Evolutionary conservation across 2,797 vertebrate genomes (phyloP).

Genomic region (Sebastes itinus): DNA sequence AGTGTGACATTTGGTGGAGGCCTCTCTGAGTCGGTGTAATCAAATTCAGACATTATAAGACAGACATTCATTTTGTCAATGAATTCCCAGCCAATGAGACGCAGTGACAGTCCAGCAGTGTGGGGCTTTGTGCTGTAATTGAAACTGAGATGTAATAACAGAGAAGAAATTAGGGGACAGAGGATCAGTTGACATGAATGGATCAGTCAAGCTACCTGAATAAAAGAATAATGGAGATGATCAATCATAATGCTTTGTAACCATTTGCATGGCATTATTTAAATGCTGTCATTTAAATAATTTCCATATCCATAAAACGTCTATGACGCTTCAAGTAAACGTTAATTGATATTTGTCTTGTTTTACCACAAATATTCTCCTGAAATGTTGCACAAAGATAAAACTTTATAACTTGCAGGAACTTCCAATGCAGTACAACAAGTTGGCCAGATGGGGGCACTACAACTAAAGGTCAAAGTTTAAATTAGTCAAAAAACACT

Average conservation of each 20-base stretch:
- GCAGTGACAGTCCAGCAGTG: conserved; percentile 47
- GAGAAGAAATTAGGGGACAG: conserved; percentile 33
- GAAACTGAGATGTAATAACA: conserved; percentile 52
- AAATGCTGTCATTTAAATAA: background rate
- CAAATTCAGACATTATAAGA: conserved; percentile 64
- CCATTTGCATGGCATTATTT: conserved; percentile 9
- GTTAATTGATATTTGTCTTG: background rate
- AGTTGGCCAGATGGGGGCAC: conserved; percentile 60
- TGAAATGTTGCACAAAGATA: background rate
- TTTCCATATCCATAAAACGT: background rate
- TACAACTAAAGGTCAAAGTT: conserved; percentile 56
- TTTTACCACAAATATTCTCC: background rate
- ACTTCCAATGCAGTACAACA: conserved; percentile 38
- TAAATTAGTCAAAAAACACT: conserved; percentile 4
- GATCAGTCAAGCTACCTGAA: conserved; percentile 45
- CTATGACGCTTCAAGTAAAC: background rate
- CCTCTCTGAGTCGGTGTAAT: conserved; percentile 59
- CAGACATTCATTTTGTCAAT: conserved; percentile 57
- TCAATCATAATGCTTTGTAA: conserved; percentile 3
- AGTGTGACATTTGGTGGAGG: conserved; percentile 59
- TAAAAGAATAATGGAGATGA: conserved; percentile 31
- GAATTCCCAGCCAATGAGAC: conserved; percentile 42
- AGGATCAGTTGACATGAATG: conserved; percentile 19
- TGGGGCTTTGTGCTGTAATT: conserved; percentile 57
- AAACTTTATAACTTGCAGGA: background rate